A percentile compares a stretch with the other conserved stretches of the same genome.
Conservation (phyloP, 1,140 invertebrate species). For the Eueides isabella region DNA sequence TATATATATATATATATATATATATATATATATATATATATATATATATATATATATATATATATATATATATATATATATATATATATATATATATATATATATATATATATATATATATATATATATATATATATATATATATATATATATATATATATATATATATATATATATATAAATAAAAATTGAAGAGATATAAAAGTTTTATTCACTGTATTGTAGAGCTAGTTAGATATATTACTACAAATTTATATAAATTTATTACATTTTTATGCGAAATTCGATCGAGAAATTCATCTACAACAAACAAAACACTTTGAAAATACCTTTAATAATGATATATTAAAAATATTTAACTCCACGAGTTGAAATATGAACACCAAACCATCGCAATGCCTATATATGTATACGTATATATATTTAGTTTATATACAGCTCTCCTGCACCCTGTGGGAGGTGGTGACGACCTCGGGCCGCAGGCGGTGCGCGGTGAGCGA, state of each 20-base stretch:
- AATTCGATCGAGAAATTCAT: not conserved
- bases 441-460: conserved; percentile 92
- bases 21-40: conserved; percentile 3
- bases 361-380: not conserved
- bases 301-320: not conserved
- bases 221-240: not conserved
- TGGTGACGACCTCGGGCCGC: conserved; percentile 90
- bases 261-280: not conserved
- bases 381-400: conserved; percentile 35
- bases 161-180: not conserved
- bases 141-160: not conserved
- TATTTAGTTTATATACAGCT: conserved; percentile 87
- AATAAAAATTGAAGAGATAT: not conserved
- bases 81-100: conserved; percentile 1
- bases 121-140: not conserved
- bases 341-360: not conserved
- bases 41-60: not conserved
- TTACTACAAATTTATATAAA: not conserved
- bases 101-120: conserved; percentile 3
- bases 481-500: conserved; percentile 84
- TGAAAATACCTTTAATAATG: not conserved
- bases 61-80: not conserved
- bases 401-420: no score
- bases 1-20: conserved; percentile 1
- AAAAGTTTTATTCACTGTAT: not conserved